Base-by-base conservation (phyloP, 2,113 vertebrate genomes). In the Gopherus evgoodei region DNA sequence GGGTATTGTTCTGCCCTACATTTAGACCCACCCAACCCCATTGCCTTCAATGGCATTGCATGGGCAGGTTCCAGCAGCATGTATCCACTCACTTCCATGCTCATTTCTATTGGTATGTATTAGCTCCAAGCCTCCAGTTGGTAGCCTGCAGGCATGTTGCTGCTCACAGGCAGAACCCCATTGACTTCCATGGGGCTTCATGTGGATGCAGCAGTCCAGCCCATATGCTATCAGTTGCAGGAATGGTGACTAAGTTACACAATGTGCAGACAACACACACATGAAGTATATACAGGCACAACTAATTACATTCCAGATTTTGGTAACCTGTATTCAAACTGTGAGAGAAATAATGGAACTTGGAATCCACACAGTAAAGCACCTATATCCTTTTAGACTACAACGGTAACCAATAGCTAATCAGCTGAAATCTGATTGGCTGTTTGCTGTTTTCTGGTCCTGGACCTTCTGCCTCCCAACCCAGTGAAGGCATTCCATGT, bases 351-450 rank as follows among this genome's bases (percentile, higher is more conserved):
- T 2, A 59, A 6, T 90, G 81, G 90, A 92, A 96, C 96, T 47
- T 81, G 81, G 49, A 93, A 78, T 53, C 87, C 72, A 86, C 25
- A 1, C 1, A 1, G 49, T 44, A 91, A 57, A 95, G 94, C 19
- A 92, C 57, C 84, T 79, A 54, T 21, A 75, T 44, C 31, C 62
- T 84, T 54, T 86, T 14, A 85, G 42, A n/a, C 4, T 11, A 50
- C 69, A 52, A 5, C 8, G 29, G 62, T 31, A 78, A 86, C 87
- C 92, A 11, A 82, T 93, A 96, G 96, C 75, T 76, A 91, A 97
- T 93, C 88, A 84, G 47, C 83, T 86, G 95, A 91, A 96, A 95
- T 97, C 93, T 85, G 49, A 3, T 83, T 57, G 90, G 10, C 53
- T 85, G 54, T 42, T 24, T 4, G 78, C 10, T 0, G 78, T 62